Evolutionary conservation across 2,797 vertebrate species (phyloP).

Genomic region (Numenius phaeopus): DNA sequence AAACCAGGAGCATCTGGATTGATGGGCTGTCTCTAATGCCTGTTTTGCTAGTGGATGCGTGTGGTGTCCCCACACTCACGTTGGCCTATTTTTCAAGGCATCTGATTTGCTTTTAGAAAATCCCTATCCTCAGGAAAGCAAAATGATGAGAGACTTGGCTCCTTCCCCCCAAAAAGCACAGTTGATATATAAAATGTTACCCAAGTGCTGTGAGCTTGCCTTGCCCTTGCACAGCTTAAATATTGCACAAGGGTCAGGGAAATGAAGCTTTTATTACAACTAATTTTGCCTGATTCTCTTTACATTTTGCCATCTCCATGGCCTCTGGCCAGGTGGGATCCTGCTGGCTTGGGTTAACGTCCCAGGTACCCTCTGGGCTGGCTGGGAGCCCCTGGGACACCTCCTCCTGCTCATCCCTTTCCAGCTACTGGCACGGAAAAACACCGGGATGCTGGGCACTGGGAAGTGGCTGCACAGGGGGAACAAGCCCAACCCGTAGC

Average conservation of each 20-base stretch:
- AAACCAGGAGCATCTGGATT: not conserved
- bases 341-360: not conserved
- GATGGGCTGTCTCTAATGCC: not conserved
- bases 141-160: not conserved
- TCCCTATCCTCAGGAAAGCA: not conserved
- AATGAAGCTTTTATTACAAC: not conserved
- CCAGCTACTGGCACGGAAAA: not conserved
- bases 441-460: not conserved
- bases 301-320: not conserved
- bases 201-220: not conserved
- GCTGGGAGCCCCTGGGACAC: not conserved
- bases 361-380: accelerated
- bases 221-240: not conserved
- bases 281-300: not conserved
- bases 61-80: not conserved
- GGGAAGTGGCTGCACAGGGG: not conserved
- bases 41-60: not conserved
- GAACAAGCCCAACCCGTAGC: not conserved
- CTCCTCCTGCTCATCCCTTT: not conserved
- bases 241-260: not conserved
- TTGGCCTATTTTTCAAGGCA: not conserved
- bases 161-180: not conserved
- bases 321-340: not conserved
- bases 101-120: not conserved
- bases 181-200: not conserved